Base-by-base conservation (phyloP, 2,888 invertebrate genomes). In the Campoplex nolae region DNA sequence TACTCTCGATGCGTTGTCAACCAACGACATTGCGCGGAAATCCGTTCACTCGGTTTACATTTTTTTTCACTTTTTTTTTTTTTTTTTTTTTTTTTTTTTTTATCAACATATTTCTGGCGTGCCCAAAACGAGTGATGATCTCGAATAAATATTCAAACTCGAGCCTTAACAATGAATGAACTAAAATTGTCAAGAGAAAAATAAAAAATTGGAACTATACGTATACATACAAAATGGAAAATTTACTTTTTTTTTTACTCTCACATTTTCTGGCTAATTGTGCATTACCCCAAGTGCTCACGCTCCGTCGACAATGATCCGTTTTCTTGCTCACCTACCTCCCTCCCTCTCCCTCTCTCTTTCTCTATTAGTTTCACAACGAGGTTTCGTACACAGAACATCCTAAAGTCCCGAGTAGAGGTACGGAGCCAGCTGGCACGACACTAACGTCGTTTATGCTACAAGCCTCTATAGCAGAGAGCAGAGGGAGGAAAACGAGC, bases 361-460 rank as follows among this genome's bases (percentile, higher is more conserved):
- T 23, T 23, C 76, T 56, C 67, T 35, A 38, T 38, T 11, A 48
- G 78, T 84, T 84, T 78, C 77, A 74, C 74, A 81, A 82, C 75
- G 77, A 65, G 76, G 62, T 86, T 82, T 74, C 70, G 58, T 76
- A 71, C 75, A 77, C 74, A 78, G 77, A 68, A 78, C 84, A 84
- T 84, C 54, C 68, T 42, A 56, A 83, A 86, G 81, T 77, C 67
- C 58, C 74, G 77, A 42, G 8, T 42, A 42, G 42, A 62, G 65
- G 45, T 71, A 71, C 23, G 73, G 86, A 86, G 87, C 87, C 87
- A 87, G 87, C 78, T 87, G 87, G 87, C 87, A 86, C 86, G 86
- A 84, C 81, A 74, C 81, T 76, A 79, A 86, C 79, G 79, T 62
- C 58, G 65, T 73, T 73, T 54, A 54, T 73, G 73, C 80, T 54